phyloP scores from a whole-genome alignment of 2,888 invertebrate species.

The Isoperla grammatica region DNA sequence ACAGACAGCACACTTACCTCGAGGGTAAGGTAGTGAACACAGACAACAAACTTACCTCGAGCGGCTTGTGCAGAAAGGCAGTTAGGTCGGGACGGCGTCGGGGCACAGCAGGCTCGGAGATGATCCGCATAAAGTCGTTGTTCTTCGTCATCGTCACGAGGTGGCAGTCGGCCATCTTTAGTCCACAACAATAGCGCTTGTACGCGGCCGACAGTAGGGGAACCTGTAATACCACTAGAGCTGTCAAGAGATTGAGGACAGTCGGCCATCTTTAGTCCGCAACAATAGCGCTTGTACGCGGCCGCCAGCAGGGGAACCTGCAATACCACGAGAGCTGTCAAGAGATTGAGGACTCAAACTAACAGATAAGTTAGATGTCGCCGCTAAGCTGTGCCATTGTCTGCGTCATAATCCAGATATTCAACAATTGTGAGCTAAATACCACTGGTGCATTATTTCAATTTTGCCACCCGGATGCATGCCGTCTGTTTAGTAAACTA shows the following conservation, averaged over 20 bases:
- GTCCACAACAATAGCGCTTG: conserved; percentile 75
- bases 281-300: conserved; percentile 75
- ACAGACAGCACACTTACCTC: too few relatives aligned
- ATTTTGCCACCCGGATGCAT: too few relatives aligned
- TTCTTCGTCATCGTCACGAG: conserved; percentile 59
- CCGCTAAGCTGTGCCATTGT: too few relatives aligned
- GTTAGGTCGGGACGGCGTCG: conserved; percentile 78
- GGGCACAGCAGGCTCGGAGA: conserved; percentile 75
- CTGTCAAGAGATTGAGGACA: conserved; percentile 51
- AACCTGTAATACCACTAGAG: conserved; percentile 41
- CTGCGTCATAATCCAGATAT: too few relatives aligned
- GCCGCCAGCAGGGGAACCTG: conserved; percentile 63
- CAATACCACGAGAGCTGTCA: too few relatives aligned
- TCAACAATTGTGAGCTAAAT: too few relatives aligned
- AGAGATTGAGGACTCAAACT: too few relatives aligned
- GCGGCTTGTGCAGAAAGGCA: conserved; percentile 74
- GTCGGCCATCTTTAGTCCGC: conserved; percentile 78
- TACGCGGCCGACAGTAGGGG: conserved; percentile 70
- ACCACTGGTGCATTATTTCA: too few relatives aligned
- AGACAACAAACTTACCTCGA: conserved; percentile 48
- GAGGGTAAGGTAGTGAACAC: too few relatives aligned
- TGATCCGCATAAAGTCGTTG: conserved; percentile 72
- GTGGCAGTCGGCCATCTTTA: conserved; percentile 80
- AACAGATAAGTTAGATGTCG: too few relatives aligned
- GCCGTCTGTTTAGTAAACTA: too few relatives aligned